Evolutionary conservation across 2,113 vertebrate species (phyloP), one percentile per base, ranked within the genome.

Genomic region (Colaptes auratus): DNA sequence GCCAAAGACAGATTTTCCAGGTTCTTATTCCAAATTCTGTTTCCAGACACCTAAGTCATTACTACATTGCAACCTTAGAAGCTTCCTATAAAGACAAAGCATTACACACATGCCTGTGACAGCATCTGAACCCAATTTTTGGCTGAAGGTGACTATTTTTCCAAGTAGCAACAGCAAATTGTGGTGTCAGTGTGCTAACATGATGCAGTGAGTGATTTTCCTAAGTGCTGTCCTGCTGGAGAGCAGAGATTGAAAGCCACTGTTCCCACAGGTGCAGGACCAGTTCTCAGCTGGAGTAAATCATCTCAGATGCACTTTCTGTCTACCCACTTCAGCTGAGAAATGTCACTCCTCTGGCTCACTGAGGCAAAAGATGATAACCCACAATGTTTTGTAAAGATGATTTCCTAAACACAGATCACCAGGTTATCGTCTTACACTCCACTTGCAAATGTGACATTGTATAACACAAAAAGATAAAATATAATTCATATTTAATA

Each of bases 81-180:
- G 21, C 30, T 82, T 92, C 86, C 86, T 59, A 33, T 60, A 84
- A 92, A 95, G 73, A 94, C 88, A 95, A 96, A 96, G 91, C 83
- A 84, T 84, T 70, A 60, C 77, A 71, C 73, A 60, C 77, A 71
- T 7, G 65, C 75, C 88, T 42, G 7, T 6, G 8, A 92, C 65
- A 92, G 50, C 59, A 63, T 88, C 88, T 88, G 90, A 92, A 86
- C 76, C 61, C 89, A 91, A 77, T 94, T 93, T 95, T 95, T 89
- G 90, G 88, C 79, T 92, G 93, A 95, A 92, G 73, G 79, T 88
- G 88, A 78, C 93, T 92, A 95, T 95, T 95, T 94, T 95, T 95
- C 93, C 84, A 74, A 95, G 76, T 58, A 82, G 53, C 70, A 94
- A 86, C 48, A 91, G 66, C 65, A 95, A 97, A 97, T 91, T 91